Base-by-base conservation (phyloP, 2,888 invertebrate species). In the Lamellibrachia columna region DNA sequence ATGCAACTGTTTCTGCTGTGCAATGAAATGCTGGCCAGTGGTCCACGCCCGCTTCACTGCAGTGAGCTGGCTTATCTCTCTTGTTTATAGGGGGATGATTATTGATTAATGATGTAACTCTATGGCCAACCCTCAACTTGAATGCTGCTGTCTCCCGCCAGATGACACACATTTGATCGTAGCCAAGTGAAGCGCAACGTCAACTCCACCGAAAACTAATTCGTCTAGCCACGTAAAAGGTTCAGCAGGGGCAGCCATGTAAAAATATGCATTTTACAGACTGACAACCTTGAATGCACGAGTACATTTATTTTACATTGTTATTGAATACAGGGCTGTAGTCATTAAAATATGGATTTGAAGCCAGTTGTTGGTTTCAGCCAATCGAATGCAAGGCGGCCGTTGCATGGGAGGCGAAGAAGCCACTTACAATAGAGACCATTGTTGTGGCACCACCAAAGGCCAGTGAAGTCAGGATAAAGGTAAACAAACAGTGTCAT, bases 401-500 rank as follows among this genome's bases (percentile, higher is more conserved):
- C 1, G 98, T 99, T 40, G 99, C 99, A 6, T 99, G 99, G 99
- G 98, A 98, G 95, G 98, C 98, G 92, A 99, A 99, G 94, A 97
- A 98, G 95, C 98, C 99, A 8, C 97, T 99, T 53, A 97, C 97
- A 1, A 97, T 99, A 92, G 99, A 99, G 97, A 98, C 98, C 92
- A 97, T 99, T 93, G 98, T 99, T 97, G 99, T 99, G 0, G 98
- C 98, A 40, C 98, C 99, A 9, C 99, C 99, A 0, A 98, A 98
- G 96, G 98, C 98, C 0, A 98, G 98, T 94, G 99, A 99, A 97
- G 99, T 97, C 92, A 95, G 97, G 93, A 96, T 97, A 52, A 97
- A 97, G 96, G 97, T 97, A 94, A 93, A 93, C 52, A 52, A 58
- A n/a, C 40, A 90, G 91, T 7, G 11, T 53, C 1, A 52, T 90